Base-by-base conservation (phyloP, 2,113 vertebrate genomes). In the Engraulis encrasicolus region DNA sequence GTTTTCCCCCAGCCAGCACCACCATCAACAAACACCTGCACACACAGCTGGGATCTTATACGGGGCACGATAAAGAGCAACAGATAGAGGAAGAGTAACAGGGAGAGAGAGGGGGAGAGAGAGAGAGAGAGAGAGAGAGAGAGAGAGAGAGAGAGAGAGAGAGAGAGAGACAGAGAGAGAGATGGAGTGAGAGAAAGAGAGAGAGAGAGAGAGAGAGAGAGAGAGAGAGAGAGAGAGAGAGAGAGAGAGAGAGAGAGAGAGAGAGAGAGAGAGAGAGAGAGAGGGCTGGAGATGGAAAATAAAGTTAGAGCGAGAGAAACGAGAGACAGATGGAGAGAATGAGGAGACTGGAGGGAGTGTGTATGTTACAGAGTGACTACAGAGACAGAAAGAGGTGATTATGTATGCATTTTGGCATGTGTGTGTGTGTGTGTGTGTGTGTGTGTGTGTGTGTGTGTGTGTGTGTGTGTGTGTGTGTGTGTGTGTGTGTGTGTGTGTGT, bases 381-480 rank as follows among this genome's bases (percentile, higher is more conserved):
- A n/a, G n/a, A n/a, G n/a, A n/a, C n/a, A n/a, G n/a, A n/a, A n/a
- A n/a, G n/a, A n/a, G n/a, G n/a, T n/a, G n/a, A n/a, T n/a, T n/a
- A n/a, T n/a, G n/a, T n/a, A n/a, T n/a, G n/a, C n/a, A n/a, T n/a
- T n/a, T n/a, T n/a, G n/a, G n/a, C n/a, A n/a, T n/a, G 52, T 58
- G 52, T 27, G 58, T 61, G 58, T 61, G 20, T 27, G 23, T n/a
- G 19, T 20, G 52, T 58, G 52, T 58, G 19, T 3, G 17, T 58
- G 52, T 58, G 52, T 58, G 52, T 58, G 50, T 52, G 50, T 52
- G 50, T 52, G 50, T 50, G 50, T 50, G 50, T 50, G 50, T 12
- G n/a, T 61, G 54, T 23, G 58, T 27, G 58, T 61, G 58, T 23
- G 58, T 61, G 58, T 61, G 58, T 61, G 58, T 61, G n/a, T 61